Base-by-base conservation (phyloP, 2,113 vertebrate species). In the Apteryx owenii region DNA sequence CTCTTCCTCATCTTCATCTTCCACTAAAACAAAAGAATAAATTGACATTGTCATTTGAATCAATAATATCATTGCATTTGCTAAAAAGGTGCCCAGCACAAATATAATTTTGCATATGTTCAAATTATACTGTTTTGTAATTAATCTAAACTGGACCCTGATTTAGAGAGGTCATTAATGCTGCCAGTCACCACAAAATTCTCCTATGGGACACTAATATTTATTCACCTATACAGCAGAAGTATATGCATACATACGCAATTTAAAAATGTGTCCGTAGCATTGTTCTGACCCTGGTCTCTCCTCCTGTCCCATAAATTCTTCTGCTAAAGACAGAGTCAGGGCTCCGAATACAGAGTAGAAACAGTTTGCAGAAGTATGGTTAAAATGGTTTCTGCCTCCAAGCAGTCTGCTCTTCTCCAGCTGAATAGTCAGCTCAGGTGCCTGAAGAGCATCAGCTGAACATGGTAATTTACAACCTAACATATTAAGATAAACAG, bases 1-100 rank as follows among this genome's bases (percentile, higher is more conserved):
- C 23, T 98, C 98, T 31, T 98, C 98, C 12, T 98, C 97, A 7
- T 99, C 99, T 3, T 98, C 98, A 10, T 92, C 98, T 97, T 98
- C 98, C 23, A 87, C 98, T 98, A 87, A 60, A 95, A 80, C 6
- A 85, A 89, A 91, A 96, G 75, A 92, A 50, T 82, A 61, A 3
- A 92, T 7, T 85, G 16, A 65, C 15, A 38, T 60, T 40, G 38
- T 81, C 4, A 48, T 79, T 56, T 75, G 66, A 89, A 76, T n/a
- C 16, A 91, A 90, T 2, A 42, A 12, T 61, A 40, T 71, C 15
- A 64, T 33, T 92, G 4, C 42, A 76, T 78, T 88, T 82, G 11
- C 29, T 81, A 84, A 81, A 86, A 70, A 48, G 21, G 5, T 77
- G 16, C 12, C 28, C 4, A 44, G 4, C 53, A 65, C 40, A 85